These are phyloP conservation scores for Cardiocondyla obscurior DNA, from an alignment of 1,140 invertebrate species.

Conservation along the genomic window DNA sequence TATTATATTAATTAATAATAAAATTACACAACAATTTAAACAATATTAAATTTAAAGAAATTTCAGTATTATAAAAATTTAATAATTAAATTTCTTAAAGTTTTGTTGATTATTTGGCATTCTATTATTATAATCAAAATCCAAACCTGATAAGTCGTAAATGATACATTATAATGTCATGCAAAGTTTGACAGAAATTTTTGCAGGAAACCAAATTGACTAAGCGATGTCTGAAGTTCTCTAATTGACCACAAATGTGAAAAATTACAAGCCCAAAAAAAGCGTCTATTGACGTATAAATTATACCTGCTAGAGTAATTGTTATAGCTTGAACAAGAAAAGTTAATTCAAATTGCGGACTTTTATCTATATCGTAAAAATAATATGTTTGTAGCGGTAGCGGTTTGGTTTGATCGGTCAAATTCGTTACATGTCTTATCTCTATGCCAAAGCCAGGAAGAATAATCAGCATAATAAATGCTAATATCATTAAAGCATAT, in stretches of 20 bases:
- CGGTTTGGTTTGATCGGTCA: background rate
- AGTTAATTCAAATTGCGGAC: slow-evolving; percentile 37
- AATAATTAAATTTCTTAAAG: background rate
- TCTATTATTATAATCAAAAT: background rate
- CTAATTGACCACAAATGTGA: slow-evolving; percentile 29
- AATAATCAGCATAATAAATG: background rate
- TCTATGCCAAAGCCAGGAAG: slow-evolving; percentile 11
- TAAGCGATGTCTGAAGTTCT: slow-evolving; percentile 31
- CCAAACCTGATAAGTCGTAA: slow-evolving; percentile 36
- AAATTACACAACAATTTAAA: background rate
- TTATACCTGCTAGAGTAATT: background rate
- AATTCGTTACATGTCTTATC: background rate
- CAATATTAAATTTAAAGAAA: background rate
- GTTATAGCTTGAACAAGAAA: background rate
- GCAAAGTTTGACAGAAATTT: background rate
- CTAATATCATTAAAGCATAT: background rate
- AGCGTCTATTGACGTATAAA: slow-evolving; percentile 28
- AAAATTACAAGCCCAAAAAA: slow-evolving; percentile 21
- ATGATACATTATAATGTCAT: background rate
- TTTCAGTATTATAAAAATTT: background rate
- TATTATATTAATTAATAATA: background rate
- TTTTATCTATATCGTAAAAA: background rate
- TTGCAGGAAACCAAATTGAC: background rate
- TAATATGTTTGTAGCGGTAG: slow-evolving; percentile 38
- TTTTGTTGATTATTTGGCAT: background rate